Conservation (phyloP, 2,113 vertebrate genomes). For the Neopipo cinnamomea region DNA sequence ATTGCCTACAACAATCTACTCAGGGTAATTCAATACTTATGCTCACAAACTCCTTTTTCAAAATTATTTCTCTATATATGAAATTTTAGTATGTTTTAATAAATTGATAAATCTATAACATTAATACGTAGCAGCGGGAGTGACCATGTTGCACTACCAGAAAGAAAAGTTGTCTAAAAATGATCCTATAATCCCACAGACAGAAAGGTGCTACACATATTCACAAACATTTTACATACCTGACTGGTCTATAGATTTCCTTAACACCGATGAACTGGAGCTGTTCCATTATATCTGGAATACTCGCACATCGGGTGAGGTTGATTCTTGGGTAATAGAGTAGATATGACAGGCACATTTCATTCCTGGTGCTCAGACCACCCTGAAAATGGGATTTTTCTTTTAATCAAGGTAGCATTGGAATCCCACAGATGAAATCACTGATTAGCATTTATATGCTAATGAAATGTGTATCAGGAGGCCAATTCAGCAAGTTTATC, state of each 20-base stretch:
- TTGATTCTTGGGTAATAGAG: slow-evolving; percentile 88
- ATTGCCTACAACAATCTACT: neutral
- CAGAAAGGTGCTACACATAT: neutral
- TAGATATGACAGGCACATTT: slow-evolving; percentile 89
- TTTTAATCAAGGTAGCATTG: neutral
- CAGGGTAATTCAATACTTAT: neutral
- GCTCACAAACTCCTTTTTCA: neutral
- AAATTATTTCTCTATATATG: neutral
- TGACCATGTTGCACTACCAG: neutral
- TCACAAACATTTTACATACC: slow-evolving; percentile 68
- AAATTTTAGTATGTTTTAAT: neutral
- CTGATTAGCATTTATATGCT: neutral
- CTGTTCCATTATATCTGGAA: slow-evolving; percentile 85
- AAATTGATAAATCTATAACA: neutral
- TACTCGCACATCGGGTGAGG: slow-evolving; percentile 87
- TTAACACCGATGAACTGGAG: slow-evolving; percentile 88
- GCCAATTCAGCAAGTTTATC: neutral
- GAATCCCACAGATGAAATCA: neutral
- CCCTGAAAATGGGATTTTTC: slow-evolving; percentile 74
- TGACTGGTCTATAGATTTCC: slow-evolving; percentile 84
- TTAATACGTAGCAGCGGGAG: neutral
- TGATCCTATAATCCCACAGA: neutral
- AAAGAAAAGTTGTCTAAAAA: neutral
- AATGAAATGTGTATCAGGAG: neutral
- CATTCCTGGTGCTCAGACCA: slow-evolving; percentile 85